These are phyloP conservation scores for Neoaliturus tenellus DNA, from an alignment of 2,888 invertebrate species.

Conservation along the genomic window DNA sequence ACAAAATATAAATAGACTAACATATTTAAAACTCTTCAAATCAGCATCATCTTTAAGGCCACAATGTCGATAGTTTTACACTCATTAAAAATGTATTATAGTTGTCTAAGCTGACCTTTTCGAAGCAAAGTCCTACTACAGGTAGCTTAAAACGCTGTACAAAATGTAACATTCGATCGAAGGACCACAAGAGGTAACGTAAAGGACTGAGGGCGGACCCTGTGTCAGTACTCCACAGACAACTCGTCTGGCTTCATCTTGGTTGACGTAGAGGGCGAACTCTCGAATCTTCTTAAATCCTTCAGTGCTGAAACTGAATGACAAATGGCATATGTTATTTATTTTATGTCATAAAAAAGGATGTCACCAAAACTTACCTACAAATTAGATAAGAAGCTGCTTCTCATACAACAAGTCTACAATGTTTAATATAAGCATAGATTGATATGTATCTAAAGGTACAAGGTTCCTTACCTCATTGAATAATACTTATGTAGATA, in stretches of 20 bases:
- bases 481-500: too few relatives aligned
- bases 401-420: too few relatives aligned
- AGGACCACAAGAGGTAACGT: neutral
- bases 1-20: slow-evolving; percentile 6
- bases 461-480: too few relatives aligned
- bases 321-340: too few relatives aligned
- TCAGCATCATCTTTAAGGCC: slow-evolving; percentile 11
- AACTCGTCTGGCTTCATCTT: neutral
- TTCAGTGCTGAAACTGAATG: neutral
- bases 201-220: neutral
- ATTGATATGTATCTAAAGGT: too few relatives aligned
- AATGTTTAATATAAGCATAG: too few relatives aligned
- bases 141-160: neutral
- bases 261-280: neutral
- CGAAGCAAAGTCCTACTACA: neutral
- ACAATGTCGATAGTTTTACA: neutral
- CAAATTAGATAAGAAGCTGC: too few relatives aligned
- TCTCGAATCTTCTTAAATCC: neutral
- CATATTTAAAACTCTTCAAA: neutral
- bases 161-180: neutral
- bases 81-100: neutral
- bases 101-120: neutral
- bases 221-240: slow-evolving; percentile 20
- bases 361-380: too few relatives aligned
- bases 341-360: too few relatives aligned